Conservation (phyloP, 2,888 invertebrate species). For the Melanostoma scalare region DNA sequence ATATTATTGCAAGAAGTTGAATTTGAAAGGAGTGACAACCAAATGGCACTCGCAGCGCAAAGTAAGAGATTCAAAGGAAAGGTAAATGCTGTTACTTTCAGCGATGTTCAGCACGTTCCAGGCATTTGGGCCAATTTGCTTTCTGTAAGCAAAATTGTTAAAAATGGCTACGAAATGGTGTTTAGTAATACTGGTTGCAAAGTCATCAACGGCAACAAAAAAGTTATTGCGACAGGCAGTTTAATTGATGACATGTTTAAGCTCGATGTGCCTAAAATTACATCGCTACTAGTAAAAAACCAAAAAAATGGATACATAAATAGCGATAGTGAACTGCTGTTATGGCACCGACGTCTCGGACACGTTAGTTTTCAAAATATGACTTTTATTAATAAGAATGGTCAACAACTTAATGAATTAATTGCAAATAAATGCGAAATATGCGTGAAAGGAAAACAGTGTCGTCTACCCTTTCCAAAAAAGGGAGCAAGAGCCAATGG, state of each 20-base stretch:
- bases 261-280: constrained; percentile 39
- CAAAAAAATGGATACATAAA: constrained; percentile 8
- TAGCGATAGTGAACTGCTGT: constrained; percentile 9
- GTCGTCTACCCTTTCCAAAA: constrained; percentile 11
- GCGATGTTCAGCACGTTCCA: constrained; percentile 30
- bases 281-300: constrained; percentile 32
- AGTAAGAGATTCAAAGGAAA: constrained; percentile 4
- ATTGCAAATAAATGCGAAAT: constrained; percentile 15
- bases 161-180: constrained; percentile 29
- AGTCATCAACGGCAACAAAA: constrained; percentile 8
- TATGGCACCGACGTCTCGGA: constrained; percentile 35
- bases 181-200: constrained; percentile 34
- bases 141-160: constrained; percentile 32
- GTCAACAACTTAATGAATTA: background rate
- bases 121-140: constrained; percentile 35
- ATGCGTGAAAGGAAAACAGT: constrained; percentile 29
- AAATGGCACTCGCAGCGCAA: constrained; percentile 8
- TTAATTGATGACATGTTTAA: constrained; percentile 50
- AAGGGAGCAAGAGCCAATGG: too few species aligned
- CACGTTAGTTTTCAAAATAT: constrained; percentile 32
- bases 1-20: constrained; percentile 40
- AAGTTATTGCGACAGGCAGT: constrained; percentile 23
- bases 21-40: constrained; percentile 25
- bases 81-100: background rate
- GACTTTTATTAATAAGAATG: constrained; percentile 18